Evolutionary conservation across 2,888 invertebrate genomes (phyloP).

Genomic region (Leptinotarsa haldemani): DNA sequence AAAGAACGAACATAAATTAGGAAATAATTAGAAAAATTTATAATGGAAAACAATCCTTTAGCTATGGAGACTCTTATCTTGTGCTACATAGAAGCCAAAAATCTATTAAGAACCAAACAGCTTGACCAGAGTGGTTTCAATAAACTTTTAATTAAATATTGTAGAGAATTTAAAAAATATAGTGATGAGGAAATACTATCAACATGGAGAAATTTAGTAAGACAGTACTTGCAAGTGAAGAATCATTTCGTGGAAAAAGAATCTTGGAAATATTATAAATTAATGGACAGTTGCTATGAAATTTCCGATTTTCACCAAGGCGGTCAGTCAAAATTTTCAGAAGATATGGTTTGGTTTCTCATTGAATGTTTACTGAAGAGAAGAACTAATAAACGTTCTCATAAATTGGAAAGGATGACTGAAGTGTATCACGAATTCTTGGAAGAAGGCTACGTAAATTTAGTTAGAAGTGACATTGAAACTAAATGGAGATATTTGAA

Average conservation of each 20-base stretch:
- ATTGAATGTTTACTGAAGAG: conserved; percentile 33
- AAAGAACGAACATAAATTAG: background rate
- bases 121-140: conserved; percentile 30
- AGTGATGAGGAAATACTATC: conserved; percentile 35
- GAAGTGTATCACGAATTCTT: conserved; percentile 31
- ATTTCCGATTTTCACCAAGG: conserved; percentile 19
- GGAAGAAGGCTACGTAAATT: conserved; percentile 22
- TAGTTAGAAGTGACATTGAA: conserved; percentile 27
- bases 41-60: conserved; percentile 28
- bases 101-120: conserved; percentile 31
- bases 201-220: conserved; percentile 39
- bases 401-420: conserved; percentile 28
- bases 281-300: conserved; percentile 43
- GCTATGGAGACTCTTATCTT: conserved; percentile 30
- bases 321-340: conserved; percentile 30
- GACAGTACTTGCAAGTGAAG: conserved; percentile 38
- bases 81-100: conserved; percentile 32
- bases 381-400: conserved; percentile 19
- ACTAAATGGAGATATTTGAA: conserved; percentile 33
- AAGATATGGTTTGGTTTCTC: conserved; percentile 34
- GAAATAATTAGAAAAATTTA: background rate
- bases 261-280: conserved; percentile 40
- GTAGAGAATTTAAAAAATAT: conserved; percentile 22
- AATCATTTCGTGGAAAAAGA: conserved; percentile 28
- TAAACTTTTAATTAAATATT: conserved; percentile 26